Percentiles rank a stretch among this genome's conserved stretches.
phyloP scores from a whole-genome alignment of 1,140 invertebrate genomes.

The Reticulitermes speratus region DNA sequence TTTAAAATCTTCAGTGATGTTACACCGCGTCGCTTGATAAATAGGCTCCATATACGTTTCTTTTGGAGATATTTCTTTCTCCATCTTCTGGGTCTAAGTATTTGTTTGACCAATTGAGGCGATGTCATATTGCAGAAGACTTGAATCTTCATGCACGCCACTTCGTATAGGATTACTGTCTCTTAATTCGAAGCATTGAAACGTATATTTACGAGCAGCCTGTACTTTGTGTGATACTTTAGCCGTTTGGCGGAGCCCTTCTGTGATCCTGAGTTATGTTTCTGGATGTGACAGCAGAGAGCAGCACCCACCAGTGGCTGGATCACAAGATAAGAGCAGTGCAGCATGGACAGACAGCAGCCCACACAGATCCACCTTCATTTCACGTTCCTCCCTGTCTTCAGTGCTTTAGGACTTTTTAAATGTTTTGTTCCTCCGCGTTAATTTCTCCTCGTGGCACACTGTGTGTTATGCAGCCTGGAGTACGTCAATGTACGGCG shows the following conservation, averaged over 20 bases:
- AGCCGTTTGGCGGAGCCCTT: neutral
- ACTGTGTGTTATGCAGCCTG: too few species aligned
- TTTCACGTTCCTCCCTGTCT: neutral
- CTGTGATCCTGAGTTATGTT: constrained; percentile 9
- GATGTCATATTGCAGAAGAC: too few species aligned
- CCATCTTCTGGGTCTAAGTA: too few species aligned
- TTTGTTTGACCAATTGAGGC: too few species aligned
- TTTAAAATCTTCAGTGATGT: too few species aligned
- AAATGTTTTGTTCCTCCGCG: neutral
- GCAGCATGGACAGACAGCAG: neutral
- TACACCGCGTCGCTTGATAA: too few species aligned
- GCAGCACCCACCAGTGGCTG: neutral
- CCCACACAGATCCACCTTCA: too few species aligned
- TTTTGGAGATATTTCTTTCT: too few species aligned
- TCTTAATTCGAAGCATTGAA: neutral
- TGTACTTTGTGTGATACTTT: neutral
- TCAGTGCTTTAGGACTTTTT: neutral
- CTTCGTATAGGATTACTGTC: too few species aligned
- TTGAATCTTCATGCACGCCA: too few species aligned
- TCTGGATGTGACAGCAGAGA: constrained; percentile 8
- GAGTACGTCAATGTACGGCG: too few species aligned
- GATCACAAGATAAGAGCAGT: neutral
- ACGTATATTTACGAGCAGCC: neutral
- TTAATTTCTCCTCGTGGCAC: neutral
- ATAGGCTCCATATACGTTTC: too few species aligned